phyloP scores from a whole-genome alignment of 1,140 invertebrate species.

The Palaemon carinicauda region DNA sequence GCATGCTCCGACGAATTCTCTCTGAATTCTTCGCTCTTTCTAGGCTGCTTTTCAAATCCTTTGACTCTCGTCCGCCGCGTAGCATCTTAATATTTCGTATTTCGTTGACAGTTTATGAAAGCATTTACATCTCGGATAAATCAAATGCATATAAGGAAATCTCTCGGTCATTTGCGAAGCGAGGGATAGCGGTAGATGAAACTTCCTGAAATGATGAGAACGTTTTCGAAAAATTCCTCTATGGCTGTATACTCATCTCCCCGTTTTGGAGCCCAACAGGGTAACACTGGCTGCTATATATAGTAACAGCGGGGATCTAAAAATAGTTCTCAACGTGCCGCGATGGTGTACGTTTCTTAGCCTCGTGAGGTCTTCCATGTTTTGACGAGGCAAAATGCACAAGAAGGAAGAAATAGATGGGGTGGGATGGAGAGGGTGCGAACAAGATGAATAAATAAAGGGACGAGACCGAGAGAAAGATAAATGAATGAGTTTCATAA shows the following conservation, averaged over 20 bases:
- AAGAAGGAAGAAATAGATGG: neutral
- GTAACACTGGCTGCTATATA: slow-evolving; percentile 46
- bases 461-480: no score
- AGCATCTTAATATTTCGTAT: neutral
- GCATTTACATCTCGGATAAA: no score
- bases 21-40: neutral
- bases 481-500: no score
- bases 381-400: neutral
- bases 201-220: neutral
- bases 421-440: neutral
- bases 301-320: slow-evolving; percentile 43
- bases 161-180: no score
- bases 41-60: neutral
- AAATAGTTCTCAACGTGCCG: slow-evolving; percentile 28
- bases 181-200: neutral
- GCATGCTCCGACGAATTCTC: neutral
- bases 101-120: neutral
- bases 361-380: neutral
- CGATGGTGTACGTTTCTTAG: slow-evolving; percentile 4
- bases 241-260: neutral
- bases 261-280: slow-evolving; percentile 15
- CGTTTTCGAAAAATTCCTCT: neutral
- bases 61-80: neutral
- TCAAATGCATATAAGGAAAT: no score
- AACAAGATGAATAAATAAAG: neutral